Evolutionary conservation across 30 jellyfish, hydroid and myxozoan species (phyloP).

Genomic region (Aurelia aurita): DNA sequence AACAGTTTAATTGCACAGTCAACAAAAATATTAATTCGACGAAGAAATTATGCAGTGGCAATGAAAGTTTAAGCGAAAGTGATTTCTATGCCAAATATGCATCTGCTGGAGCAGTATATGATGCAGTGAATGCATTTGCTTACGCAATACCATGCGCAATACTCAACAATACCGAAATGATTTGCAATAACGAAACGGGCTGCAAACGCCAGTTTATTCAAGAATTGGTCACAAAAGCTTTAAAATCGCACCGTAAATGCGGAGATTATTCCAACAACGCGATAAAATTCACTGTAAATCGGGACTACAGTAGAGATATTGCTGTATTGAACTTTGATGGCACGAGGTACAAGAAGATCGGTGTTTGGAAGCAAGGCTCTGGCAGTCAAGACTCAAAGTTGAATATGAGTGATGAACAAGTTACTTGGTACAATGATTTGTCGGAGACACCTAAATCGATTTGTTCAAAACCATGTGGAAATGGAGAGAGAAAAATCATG

Average conservation of each 20-base stretch:
- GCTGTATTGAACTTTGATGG: conserved; percentile 14
- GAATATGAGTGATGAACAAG: not conserved
- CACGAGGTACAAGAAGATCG: not conserved
- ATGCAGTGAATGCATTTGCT: conserved; percentile 12
- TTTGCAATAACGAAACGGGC: not conserved
- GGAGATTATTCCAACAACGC: not conserved
- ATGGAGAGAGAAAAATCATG: conserved; percentile 10
- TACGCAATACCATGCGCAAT: not conserved
- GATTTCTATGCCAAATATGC: not conserved
- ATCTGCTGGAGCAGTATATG: not conserved
- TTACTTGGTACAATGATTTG: conserved; percentile 11
- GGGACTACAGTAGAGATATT: not conserved
- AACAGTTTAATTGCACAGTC: conserved; percentile 19
- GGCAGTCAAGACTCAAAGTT: not conserved
- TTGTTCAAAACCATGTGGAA: conserved; percentile 55
- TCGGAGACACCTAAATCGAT: conserved; percentile 6
- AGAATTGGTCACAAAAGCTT: too few species aligned
- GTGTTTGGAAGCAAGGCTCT: not conserved
- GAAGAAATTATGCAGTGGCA: not conserved
- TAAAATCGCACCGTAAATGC: not conserved
- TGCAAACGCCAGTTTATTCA: too few species aligned
- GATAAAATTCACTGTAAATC: not conserved
- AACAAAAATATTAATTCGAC: not conserved
- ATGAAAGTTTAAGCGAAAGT: not conserved
- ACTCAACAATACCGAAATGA: not conserved